These are phyloP conservation scores for Osmoderma eremita DNA, from an alignment of 2,888 invertebrate genomes.

Conservation along the genomic window DNA sequence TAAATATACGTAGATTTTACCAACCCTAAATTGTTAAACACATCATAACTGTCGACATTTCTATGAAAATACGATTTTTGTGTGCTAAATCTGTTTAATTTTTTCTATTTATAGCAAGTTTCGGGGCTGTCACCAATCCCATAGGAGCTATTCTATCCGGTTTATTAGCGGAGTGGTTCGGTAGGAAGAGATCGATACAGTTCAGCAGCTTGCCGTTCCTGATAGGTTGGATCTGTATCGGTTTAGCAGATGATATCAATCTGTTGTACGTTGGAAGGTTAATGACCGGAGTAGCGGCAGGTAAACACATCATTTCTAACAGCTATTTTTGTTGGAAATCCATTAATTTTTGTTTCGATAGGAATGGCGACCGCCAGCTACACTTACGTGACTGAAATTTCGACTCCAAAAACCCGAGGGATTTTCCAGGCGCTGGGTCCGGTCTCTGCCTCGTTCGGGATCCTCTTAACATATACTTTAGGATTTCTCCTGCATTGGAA, in stretches of 20 bases:
- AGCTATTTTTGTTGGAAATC: conserved; percentile 8
- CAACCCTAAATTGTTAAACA: too few relatives aligned
- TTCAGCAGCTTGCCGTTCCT: conserved; percentile 75
- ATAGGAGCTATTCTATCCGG: conserved; percentile 76
- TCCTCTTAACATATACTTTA: conserved; percentile 74
- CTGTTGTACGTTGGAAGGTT: conserved; percentile 75
- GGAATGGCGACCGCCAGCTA: conserved; percentile 77
- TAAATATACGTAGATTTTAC: too few relatives aligned
- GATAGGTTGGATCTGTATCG: conserved; percentile 76
- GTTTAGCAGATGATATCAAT: conserved; percentile 70
- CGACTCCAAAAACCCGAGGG: conserved; percentile 74
- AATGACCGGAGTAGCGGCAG: conserved; percentile 76
- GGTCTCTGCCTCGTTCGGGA: conserved; percentile 76
- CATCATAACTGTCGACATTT: neutral
- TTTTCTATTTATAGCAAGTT: conserved; percentile 67
- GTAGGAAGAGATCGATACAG: conserved; percentile 72
- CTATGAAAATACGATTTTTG: neutral
- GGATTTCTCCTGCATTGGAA: conserved; percentile 76
- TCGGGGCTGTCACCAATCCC: conserved; percentile 79
- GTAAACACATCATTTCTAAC: conserved; percentile 60
- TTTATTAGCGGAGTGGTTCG: conserved; percentile 73
- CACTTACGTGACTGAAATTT: conserved; percentile 76
- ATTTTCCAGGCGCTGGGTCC: conserved; percentile 77
- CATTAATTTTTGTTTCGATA: conserved; percentile 57
- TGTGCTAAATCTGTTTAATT: conserved; percentile 14